A percentile compares a stretch with the other conserved stretches of the same genome.
Conservation (phyloP, 2,888 invertebrate genomes). For the Keiferia lycopersicella region DNA sequence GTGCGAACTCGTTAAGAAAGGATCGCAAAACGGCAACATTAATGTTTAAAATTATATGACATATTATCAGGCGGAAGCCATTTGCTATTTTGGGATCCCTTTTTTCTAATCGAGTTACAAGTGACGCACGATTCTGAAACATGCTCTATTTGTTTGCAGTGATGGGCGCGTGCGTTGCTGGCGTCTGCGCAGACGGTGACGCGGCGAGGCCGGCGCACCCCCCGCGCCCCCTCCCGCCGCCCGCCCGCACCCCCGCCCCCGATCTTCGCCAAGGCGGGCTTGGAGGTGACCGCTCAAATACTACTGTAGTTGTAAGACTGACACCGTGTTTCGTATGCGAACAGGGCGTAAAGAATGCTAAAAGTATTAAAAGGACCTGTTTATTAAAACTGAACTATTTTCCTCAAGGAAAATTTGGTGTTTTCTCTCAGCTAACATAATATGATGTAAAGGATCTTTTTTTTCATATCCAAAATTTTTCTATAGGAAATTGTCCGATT, state of each 20-base stretch:
- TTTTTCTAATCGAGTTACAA: too few relatives aligned
- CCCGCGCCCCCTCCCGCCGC: conserved; percentile 31
- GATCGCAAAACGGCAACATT: too few relatives aligned
- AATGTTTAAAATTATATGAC: too few relatives aligned
- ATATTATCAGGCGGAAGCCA: background rate
- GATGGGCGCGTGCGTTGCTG: conserved; percentile 69
- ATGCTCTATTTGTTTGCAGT: conserved; percentile 43
- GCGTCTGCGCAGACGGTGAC: conserved; percentile 67
- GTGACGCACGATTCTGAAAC: background rate
- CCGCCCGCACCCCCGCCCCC: conserved; percentile 34
- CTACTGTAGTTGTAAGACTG: background rate
- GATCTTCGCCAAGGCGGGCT: conserved; percentile 36
- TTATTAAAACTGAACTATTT: too few relatives aligned
- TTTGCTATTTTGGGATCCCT: background rate
- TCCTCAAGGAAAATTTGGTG: too few relatives aligned
- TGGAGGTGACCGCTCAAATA: conserved; percentile 44
- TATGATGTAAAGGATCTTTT: too few relatives aligned
- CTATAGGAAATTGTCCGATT: too few relatives aligned
- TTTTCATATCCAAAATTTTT: too few relatives aligned
- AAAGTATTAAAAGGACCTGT: too few relatives aligned
- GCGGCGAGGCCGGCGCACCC: conserved; percentile 33
- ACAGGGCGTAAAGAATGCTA: background rate
- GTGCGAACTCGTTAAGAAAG: too few relatives aligned
- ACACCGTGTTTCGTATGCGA: background rate
- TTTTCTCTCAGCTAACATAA: too few relatives aligned